phyloP scores from a whole-genome alignment of 2,797 vertebrate genomes.

The Premnoplex brunnescens region DNA sequence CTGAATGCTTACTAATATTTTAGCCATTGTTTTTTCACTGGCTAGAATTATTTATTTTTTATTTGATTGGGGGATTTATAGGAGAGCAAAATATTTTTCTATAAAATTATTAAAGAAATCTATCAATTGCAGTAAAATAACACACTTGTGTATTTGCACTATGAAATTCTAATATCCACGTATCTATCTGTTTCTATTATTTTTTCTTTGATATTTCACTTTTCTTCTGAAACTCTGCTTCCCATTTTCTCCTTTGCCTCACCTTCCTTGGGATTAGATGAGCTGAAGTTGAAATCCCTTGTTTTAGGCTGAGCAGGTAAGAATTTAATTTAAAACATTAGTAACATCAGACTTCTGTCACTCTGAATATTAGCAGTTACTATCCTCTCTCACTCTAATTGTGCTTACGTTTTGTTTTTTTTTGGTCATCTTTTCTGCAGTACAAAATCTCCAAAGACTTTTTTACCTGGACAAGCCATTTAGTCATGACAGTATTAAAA shows the following conservation, averaged over 20 bases:
- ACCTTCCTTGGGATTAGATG: background rate
- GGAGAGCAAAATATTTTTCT: background rate
- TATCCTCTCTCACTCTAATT: background rate
- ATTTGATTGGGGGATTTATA: background rate
- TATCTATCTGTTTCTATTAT: background rate
- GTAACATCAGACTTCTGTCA: background rate
- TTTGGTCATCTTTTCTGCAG: background rate
- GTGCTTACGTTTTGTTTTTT: background rate
- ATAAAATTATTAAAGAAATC: background rate
- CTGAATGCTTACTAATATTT: background rate
- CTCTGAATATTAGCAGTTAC: background rate
- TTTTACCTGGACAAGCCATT: background rate
- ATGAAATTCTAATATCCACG: background rate
- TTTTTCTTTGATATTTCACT: background rate
- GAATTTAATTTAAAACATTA: background rate
- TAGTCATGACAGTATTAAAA: background rate
- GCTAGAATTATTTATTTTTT: background rate
- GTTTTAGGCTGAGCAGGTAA: background rate
- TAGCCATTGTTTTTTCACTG: background rate
- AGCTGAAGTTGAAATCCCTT: background rate
- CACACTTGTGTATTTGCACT: background rate
- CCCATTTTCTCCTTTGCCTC: background rate
- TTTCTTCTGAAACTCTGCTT: background rate
- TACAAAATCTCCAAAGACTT: background rate
- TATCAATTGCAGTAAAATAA: background rate